phyloP scores from a whole-genome alignment of 2,888 invertebrate species.

The Drosophila tanythrix region DNA sequence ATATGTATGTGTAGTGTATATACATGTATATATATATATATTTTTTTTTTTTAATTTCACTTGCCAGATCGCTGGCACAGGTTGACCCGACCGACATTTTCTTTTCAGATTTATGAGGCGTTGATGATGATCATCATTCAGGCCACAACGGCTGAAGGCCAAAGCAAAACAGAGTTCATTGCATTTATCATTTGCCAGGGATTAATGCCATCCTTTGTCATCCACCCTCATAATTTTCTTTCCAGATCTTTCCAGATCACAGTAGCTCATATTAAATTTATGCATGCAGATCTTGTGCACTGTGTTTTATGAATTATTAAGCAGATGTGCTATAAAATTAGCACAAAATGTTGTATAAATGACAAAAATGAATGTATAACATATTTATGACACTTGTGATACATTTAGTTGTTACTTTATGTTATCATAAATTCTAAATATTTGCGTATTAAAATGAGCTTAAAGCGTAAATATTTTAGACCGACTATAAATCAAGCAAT shows the following conservation, averaged over 20 bases:
- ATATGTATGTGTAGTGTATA: slow-evolving; percentile 8
- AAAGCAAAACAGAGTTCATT: slow-evolving; percentile 63
- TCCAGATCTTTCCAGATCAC: background rate
- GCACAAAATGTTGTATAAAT: background rate
- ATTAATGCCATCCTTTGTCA: slow-evolving; percentile 21
- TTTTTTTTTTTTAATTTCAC: slow-evolving; percentile 23
- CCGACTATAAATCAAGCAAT: background rate
- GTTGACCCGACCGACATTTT: slow-evolving; percentile 50
- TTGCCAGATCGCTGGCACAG: slow-evolving; percentile 49
- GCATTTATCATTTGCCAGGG: slow-evolving; percentile 63
- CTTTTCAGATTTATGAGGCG: slow-evolving; percentile 59
- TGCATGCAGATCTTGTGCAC: background rate
- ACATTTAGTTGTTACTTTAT: background rate
- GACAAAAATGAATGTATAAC: background rate
- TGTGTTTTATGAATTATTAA: background rate
- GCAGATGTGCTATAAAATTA: background rate
- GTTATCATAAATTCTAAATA: background rate
- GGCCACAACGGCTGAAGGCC: slow-evolving; percentile 67
- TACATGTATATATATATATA: slow-evolving; percentile 1
- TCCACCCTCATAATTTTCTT: background rate
- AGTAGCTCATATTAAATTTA: background rate
- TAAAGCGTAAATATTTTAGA: background rate
- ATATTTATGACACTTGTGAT: background rate
- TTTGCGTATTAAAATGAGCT: background rate
- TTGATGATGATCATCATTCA: slow-evolving; percentile 43